A percentile compares a stretch with the other conserved stretches of the same genome.
phyloP scores from a whole-genome alignment of 2,888 invertebrate genomes.

The Eristalis tenax region DNA sequence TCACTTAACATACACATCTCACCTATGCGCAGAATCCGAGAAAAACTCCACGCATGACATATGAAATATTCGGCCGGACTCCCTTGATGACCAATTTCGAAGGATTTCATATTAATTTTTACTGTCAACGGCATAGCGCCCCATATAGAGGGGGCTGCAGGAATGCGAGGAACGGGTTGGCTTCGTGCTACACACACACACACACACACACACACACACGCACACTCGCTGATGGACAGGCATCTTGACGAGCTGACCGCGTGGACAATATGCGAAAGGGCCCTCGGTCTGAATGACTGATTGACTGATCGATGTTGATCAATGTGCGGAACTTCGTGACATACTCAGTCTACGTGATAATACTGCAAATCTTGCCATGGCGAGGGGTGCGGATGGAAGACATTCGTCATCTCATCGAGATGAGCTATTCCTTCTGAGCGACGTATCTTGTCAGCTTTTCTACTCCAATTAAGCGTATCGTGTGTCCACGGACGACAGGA shows the following conservation, averaged over 20 bases:
- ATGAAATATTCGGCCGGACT: conserved; percentile 36
- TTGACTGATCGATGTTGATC: conserved; percentile 54
- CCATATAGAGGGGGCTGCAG: conserved; percentile 27
- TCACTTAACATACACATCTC: conserved; percentile 44
- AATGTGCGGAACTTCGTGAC: conserved; percentile 60
- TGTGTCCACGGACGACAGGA: neutral
- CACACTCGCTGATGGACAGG: neutral
- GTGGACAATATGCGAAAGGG: conserved; percentile 60
- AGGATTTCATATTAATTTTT: conserved; percentile 40
- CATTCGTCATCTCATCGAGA: conserved; percentile 44
- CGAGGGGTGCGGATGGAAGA: neutral
- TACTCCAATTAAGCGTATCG: conserved; percentile 48
- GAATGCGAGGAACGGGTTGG: conserved; percentile 37
- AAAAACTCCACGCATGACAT: conserved; percentile 27
- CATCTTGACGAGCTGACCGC: neutral
- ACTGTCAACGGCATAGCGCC: conserved; percentile 30
- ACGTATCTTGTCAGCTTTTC: conserved; percentile 32
- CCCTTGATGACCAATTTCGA: conserved; percentile 30
- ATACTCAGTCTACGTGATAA: conserved; percentile 62
- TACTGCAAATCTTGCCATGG: conserved; percentile 16
- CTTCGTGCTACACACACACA: neutral
- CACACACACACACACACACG: conserved; percentile 11
- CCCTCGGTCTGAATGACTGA: conserved; percentile 42
- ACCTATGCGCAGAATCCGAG: conserved; percentile 43
- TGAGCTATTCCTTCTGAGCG: conserved; percentile 37